Evolutionary conservation across 2,888 invertebrate species (phyloP), one percentile per base, ranked within the genome.

Genomic region (Protophormia terraenovae): DNA sequence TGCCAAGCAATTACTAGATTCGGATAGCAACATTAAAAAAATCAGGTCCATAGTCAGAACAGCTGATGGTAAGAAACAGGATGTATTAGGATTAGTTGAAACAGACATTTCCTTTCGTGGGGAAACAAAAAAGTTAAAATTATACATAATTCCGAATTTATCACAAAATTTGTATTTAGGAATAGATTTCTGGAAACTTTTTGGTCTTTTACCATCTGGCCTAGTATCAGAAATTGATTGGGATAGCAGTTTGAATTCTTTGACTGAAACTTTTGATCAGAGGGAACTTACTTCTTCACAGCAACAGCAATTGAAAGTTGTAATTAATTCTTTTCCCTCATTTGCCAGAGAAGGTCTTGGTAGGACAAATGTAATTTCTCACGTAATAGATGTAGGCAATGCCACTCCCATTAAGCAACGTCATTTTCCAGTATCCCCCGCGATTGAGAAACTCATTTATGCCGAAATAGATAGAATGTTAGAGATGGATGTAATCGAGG

Each of bases 401-500:
- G 80, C 82, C 3, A 66, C 75, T 7, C 87, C 86, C 1, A 75
- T 88, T 0, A 87, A 87, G 45, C 86, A 87, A 45, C 55, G 87
- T 0, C 85, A 87, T 32, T 87, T 81, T 75, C 83, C 87, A 0
- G 78, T 87, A 10, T 79, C 71, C 4, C 64, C 79, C 2, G 79
- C 79, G 0, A 58, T 80, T 3, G 80, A 80, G 19, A 81, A 79
- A 14, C 27, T 86, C 19, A 67, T 87, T 7, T 81, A 86, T 50
- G 64, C 80, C 8, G 90, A 91, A 77, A 84, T 91, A 0, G 89
- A 90, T 38, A 58, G 88, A 2, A 91, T 91, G 90, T 29, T 91
- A 1, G 67, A 35, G 3, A 58, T 87, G 3, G 89, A 87, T 3
- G 87, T 91, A 0, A 88, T 91, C 0, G 90, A 90, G 50, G 88